Conservation (phyloP, 2,113 vertebrate genomes). For the Ophiodon elongatus region DNA sequence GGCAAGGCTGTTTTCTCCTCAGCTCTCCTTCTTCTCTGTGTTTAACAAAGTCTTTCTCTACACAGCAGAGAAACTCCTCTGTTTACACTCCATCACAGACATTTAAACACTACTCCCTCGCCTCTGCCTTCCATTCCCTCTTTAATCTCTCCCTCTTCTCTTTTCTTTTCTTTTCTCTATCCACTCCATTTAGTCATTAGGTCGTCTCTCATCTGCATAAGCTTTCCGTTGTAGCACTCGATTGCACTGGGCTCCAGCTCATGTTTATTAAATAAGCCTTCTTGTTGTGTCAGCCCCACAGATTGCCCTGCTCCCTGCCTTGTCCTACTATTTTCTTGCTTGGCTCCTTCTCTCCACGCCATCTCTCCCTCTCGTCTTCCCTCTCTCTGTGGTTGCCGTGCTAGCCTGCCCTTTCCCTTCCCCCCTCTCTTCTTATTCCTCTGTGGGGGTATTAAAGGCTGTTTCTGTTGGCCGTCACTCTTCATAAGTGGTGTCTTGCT, state of each 20-base stretch:
- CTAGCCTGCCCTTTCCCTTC: conserved; percentile 17
- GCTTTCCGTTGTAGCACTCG: conserved; percentile 75
- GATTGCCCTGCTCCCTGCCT: conserved; percentile 70
- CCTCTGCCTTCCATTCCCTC: conserved; percentile 70
- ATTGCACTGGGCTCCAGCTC: conserved; percentile 79
- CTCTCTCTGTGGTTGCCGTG: conserved; percentile 43
- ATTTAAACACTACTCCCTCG: conserved; percentile 77
- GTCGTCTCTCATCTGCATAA: conserved; percentile 82
- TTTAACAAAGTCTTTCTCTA: conserved; percentile 70
- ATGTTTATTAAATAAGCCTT: conserved; percentile 83
- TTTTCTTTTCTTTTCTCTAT: conserved; percentile 74
- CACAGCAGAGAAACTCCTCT: conserved; percentile 71
- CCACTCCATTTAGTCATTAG: conserved; percentile 84
- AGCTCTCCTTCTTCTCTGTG: conserved; percentile 55
- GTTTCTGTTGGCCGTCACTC: conserved; percentile 84
- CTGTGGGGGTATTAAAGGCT: conserved; percentile 81
- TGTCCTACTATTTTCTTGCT: conserved; percentile 61
- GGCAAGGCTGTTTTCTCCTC: conserved; percentile 40
- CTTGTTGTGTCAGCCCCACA: conserved; percentile 80
- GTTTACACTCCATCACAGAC: conserved; percentile 82
- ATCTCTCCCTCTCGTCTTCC: conserved; percentile 43
- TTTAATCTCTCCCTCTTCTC: conserved; percentile 79
- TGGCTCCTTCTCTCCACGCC: conserved; percentile 58
- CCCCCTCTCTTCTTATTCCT: conserved; percentile 63
- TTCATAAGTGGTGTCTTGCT: conserved; percentile 84